phyloP scores from a whole-genome alignment of 2,888 invertebrate genomes.

The Leptopterna dolabrata region DNA sequence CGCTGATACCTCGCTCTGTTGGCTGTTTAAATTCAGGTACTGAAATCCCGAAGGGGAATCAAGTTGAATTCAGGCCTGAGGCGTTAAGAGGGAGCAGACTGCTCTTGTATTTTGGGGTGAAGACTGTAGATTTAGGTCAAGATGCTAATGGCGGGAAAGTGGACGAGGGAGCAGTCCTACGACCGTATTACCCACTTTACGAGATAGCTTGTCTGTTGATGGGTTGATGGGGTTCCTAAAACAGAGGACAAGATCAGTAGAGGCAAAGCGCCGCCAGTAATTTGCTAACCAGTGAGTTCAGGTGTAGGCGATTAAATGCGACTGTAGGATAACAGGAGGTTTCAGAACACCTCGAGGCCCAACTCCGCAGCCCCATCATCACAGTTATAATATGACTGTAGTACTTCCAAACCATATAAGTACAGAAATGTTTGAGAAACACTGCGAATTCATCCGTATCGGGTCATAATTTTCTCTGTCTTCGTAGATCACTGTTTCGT shows the following conservation, averaged over 20 bases:
- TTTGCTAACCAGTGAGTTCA: background rate
- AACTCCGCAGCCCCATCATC: too few relatives aligned
- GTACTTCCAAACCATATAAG: too few relatives aligned
- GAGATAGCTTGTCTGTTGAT: background rate
- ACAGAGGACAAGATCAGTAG: background rate
- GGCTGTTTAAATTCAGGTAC: too few relatives aligned
- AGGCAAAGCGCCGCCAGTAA: background rate
- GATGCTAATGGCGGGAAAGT: conserved; percentile 14
- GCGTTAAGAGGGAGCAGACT: background rate
- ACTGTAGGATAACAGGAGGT: background rate
- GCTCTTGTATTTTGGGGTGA: background rate
- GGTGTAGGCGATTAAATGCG: background rate
- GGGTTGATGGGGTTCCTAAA: background rate
- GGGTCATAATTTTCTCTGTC: too few relatives aligned
- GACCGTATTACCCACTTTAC: background rate
- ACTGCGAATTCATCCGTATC: too few relatives aligned
- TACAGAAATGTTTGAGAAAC: too few relatives aligned
- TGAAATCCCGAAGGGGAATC: too few relatives aligned
- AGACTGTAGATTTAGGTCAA: conserved; percentile 13
- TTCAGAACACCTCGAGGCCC: too few relatives aligned
- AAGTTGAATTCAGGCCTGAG: too few relatives aligned
- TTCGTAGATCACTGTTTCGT: too few relatives aligned
- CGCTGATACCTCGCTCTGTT: too few relatives aligned
- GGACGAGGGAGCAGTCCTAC: background rate
- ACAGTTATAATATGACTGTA: too few relatives aligned